Conservation (phyloP, 2,113 vertebrate genomes). For the Romanogobio albipinnatus region DNA sequence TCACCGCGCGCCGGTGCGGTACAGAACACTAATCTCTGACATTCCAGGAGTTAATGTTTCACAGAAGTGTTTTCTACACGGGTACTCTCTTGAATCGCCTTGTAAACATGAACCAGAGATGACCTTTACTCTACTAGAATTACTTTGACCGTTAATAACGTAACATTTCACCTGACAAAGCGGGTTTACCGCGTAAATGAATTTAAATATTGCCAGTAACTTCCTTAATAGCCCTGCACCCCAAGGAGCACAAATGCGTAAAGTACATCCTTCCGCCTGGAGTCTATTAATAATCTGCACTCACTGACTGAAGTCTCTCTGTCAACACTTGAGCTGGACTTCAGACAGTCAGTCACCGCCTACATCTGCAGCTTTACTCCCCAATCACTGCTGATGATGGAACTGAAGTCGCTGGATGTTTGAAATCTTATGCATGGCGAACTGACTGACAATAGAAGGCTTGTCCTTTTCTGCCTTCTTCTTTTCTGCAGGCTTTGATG, state of each 20-base stretch:
- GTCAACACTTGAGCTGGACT: slow-evolving; percentile 13
- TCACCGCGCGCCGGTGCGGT: not conserved
- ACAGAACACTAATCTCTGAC: not conserved
- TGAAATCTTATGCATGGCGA: not conserved
- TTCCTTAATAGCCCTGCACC: too few species aligned
- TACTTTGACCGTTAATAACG: not conserved
- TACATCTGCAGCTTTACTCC: not conserved
- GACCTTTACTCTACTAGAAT: not conserved
- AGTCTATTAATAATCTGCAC: not conserved
- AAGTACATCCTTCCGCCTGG: not conserved
- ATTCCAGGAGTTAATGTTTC: not conserved
- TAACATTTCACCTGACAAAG: not conserved
- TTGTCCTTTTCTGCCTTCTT: not conserved
- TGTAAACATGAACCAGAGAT: not conserved
- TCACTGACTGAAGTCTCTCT: not conserved
- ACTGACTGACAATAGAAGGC: not conserved
- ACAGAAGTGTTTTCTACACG: not conserved
- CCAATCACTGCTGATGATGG: not conserved
- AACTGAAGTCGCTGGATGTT: not conserved
- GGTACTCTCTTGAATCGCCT: not conserved
- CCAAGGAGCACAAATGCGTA: not conserved
- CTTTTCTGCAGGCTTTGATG: not conserved
- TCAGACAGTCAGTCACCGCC: not conserved
- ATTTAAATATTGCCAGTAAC: not conserved
- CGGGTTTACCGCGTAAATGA: not conserved